phyloP scores from a whole-genome alignment of 1,140 invertebrate genomes.

The Sminthurides bifidus region DNA sequence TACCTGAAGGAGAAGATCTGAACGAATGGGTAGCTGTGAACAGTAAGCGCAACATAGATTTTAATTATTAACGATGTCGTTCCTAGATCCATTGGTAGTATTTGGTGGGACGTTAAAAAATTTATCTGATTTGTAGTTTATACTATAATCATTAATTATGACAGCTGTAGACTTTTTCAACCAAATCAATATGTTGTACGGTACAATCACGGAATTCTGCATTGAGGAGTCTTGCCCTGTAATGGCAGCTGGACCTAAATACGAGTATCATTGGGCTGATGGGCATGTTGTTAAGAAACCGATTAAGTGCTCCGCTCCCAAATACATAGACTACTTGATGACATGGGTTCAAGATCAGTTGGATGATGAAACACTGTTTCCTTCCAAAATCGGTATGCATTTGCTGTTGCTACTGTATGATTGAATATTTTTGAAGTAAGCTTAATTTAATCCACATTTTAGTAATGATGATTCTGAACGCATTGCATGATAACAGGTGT shows the following conservation, averaged over 20 bases:
- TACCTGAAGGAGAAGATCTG: constrained; percentile 97
- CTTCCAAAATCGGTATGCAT: constrained; percentile 87
- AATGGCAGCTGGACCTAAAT: constrained; percentile 93
- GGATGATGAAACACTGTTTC: constrained; percentile 96
- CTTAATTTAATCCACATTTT: background rate
- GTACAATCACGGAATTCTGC: constrained; percentile 98
- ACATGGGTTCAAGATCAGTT: constrained; percentile 98
- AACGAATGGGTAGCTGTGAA: constrained; percentile 99
- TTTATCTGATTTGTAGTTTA: background rate
- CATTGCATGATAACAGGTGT: constrained; percentile 54
- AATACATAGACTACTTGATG: constrained; percentile 99
- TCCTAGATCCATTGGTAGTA: background rate
- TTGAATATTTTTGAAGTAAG: background rate
- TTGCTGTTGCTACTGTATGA: constrained; percentile 1
- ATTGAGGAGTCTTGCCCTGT: constrained; percentile 95
- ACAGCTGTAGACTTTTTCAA: constrained; percentile 98
- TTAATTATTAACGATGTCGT: background rate
- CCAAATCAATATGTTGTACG: constrained; percentile 99
- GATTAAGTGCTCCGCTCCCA: constrained; percentile 97
- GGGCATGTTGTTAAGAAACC: constrained; percentile 96
- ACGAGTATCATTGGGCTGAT: constrained; percentile 99
- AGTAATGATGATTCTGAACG: constrained; percentile 2
- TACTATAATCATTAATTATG: constrained; percentile 34
- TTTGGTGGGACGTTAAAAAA: background rate
- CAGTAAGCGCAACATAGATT: too few relatives aligned